Evolutionary conservation across 2,888 invertebrate genomes (phyloP), one percentile per base, ranked within the genome.

Genomic region (Lasioglossum morio): DNA sequence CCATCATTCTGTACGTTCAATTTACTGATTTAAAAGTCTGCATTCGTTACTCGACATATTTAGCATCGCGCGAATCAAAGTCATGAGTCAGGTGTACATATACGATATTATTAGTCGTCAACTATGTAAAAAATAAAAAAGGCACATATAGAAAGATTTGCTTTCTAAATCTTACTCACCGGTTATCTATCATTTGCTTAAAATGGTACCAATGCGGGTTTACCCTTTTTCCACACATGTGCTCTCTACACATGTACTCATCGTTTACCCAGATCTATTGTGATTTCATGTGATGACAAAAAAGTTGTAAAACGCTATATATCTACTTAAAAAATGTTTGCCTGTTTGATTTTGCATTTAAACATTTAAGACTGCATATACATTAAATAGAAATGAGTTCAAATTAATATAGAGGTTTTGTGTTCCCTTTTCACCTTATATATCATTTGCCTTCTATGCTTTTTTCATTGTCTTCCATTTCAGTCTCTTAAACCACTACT

Each of bases 241-340:
- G 84, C 89, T 91, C 87, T 90, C 88, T 87, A 90, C 88, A 91
- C 87, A 90, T 87, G 88, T 89, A 89, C 84, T 79, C 87, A 82
- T 88, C 85, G 77, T 91, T 90, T 91, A 90, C 83, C 88, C 90
- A 91, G 87, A 89, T 87, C 89, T 91, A 92, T 89, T 87, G 86
- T 87, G 89, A 89, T 87, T 87, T 78, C 81, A 89, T 87, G 88
- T 89, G 88, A 90, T 91, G 93, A 89, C 88, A 90, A 91, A 92
- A 89, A 91, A 83, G 63, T 88, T 87, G 87, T 88, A 89, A 90
- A 91, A 90, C 66, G 81, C 81, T 91, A 85, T 91, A 85, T 87
- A 82, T 72, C 84, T 90, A 89, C 89, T 89, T 90, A 87, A 82
- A 91, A 91, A 90, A 79, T 81, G 77, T 86, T 82, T 82, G 79